Conservation (phyloP, 2,797 vertebrate species). For the Schizopygopsis pylzovi region DNA sequence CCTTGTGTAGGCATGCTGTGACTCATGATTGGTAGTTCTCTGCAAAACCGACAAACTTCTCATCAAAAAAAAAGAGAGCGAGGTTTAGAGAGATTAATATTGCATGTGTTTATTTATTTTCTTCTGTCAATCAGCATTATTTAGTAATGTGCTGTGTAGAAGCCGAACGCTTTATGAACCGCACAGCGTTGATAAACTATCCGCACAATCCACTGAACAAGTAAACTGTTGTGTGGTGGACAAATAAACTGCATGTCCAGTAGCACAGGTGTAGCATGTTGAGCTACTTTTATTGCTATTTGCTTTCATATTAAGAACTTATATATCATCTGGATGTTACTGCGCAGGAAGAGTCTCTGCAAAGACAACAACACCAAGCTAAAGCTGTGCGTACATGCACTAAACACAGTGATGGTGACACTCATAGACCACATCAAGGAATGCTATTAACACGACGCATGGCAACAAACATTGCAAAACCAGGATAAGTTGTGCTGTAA, state of each 20-base stretch:
- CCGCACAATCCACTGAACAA: not conserved
- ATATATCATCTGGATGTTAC: not conserved
- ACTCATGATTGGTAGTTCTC: not conserved
- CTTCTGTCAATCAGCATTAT: not conserved
- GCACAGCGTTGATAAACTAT: not conserved
- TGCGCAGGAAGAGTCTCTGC: not conserved
- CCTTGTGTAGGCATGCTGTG: not conserved
- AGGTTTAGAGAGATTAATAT: slow-evolving; percentile 1
- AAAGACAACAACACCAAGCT: not conserved
- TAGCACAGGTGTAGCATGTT: not conserved
- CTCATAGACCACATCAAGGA: not conserved
- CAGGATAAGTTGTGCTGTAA: too few relatives aligned
- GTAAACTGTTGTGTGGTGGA: slow-evolving; percentile 4
- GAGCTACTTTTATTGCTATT: not conserved
- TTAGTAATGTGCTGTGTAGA: not conserved
- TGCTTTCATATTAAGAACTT: not conserved
- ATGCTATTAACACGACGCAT: not conserved
- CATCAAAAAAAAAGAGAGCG: not conserved
- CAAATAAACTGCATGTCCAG: slow-evolving; percentile 5
- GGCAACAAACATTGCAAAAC: not conserved
- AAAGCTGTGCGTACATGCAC: not conserved
- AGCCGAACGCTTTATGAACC: not conserved
- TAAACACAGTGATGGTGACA: not conserved
- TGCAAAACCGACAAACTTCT: not conserved
- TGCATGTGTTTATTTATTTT: not conserved